phyloP scores from a whole-genome alignment of 2,113 vertebrate species.

The Ovibos moschatus region DNA sequence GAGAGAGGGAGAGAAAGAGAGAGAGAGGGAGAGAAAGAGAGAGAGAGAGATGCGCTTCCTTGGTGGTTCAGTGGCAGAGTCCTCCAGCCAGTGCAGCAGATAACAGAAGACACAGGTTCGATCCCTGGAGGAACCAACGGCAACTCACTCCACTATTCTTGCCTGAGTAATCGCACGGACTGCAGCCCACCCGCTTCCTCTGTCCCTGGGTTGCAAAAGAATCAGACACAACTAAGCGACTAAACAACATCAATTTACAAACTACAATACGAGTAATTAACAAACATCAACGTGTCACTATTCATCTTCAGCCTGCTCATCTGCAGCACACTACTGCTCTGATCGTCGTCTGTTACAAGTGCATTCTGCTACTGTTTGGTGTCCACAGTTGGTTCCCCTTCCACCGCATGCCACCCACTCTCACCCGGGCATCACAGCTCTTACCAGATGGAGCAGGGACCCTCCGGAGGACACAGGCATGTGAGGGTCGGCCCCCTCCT shows the following conservation, averaged over 20 bases:
- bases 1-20: fast-evolving
- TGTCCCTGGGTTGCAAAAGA: not conserved
- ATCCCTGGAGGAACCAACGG: not conserved
- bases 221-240: fast-evolving
- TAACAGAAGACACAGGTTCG: not conserved
- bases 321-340: not conserved
- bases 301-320: not conserved
- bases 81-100: not conserved
- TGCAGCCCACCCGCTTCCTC: not conserved
- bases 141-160: not conserved
- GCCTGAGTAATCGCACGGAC: not conserved
- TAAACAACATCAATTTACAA: not conserved
- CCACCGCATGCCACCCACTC: not conserved
- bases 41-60: not conserved
- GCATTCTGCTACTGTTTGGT: too few relatives aligned
- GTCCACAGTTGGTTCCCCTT: not conserved
- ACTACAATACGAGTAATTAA: not conserved
- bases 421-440: conserved; percentile 40
- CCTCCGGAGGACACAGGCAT: conserved; percentile 87
- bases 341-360: not conserved
- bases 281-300: too few relatives aligned
- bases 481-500: conserved; percentile 90
- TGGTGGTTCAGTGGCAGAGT: not conserved
- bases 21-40: fast-evolving
- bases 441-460: conserved; percentile 95